Conservation (phyloP, 2,888 invertebrate species). For the Lithophane semibrunnea region DNA sequence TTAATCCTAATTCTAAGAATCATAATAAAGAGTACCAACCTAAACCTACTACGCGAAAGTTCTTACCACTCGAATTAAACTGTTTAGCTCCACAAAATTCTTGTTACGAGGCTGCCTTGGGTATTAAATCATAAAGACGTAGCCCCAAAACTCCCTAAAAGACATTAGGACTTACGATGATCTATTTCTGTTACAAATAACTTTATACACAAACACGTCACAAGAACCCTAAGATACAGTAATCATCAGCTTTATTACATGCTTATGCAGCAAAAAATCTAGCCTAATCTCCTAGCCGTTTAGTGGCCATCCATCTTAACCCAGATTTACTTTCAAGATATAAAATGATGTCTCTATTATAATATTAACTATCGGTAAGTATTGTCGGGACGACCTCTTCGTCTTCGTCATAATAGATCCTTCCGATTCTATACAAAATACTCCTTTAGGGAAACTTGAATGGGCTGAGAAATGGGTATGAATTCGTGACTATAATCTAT, state of each 20-base stretch:
- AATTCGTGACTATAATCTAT: slow-evolving; percentile 28
- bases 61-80: not conserved
- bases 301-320: slow-evolving; percentile 43
- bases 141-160: slow-evolving; percentile 23
- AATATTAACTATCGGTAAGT: slow-evolving; percentile 48
- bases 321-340: slow-evolving; percentile 38
- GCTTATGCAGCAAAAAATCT: slow-evolving; percentile 35
- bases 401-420: slow-evolving; percentile 45
- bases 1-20: not conserved
- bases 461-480: slow-evolving; percentile 42
- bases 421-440: slow-evolving; percentile 46
- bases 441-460: slow-evolving; percentile 40
- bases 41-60: not conserved
- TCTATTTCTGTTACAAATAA: slow-evolving; percentile 36
- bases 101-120: not conserved
- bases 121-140: slow-evolving; percentile 14
- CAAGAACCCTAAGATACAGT: slow-evolving; percentile 13
- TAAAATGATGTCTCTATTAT: slow-evolving; percentile 52
- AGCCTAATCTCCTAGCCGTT: slow-evolving; percentile 51
- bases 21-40: not conserved
- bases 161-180: slow-evolving; percentile 22
- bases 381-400: slow-evolving; percentile 35
- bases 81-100: not conserved
- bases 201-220: slow-evolving; percentile 33
- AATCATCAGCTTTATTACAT: slow-evolving; percentile 22